phyloP scores from a whole-genome alignment of 2,113 vertebrate genomes.

The Cnemophilus loriae region DNA sequence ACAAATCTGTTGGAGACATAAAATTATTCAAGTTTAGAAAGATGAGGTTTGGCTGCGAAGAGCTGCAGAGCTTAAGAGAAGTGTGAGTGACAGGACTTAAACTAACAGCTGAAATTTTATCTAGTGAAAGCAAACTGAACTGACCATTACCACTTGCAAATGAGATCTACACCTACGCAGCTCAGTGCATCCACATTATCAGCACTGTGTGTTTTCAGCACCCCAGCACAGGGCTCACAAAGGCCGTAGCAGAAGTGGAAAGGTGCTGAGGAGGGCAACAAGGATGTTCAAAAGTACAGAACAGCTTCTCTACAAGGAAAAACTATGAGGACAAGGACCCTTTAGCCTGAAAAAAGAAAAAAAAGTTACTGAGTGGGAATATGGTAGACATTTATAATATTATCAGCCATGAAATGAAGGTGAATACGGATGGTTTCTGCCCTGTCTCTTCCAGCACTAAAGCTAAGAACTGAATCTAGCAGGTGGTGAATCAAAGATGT shows the following conservation, averaged over 20 bases:
- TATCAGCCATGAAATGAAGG: neutral
- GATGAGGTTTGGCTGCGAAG: neutral
- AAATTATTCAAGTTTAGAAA: neutral
- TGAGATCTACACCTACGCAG: neutral
- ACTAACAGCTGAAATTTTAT: neutral
- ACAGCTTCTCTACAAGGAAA: neutral
- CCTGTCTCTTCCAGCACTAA: neutral
- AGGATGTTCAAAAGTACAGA: neutral
- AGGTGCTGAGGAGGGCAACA: neutral
- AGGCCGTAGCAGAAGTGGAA: neutral
- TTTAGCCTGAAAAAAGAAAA: neutral
- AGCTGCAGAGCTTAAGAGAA: neutral
- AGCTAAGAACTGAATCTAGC: neutral
- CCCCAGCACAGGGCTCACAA: neutral
- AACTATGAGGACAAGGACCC: neutral
- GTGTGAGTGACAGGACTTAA: neutral
- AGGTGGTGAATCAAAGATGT: neutral
- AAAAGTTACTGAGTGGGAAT: neutral
- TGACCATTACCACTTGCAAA: neutral
- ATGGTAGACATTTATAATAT: neutral
- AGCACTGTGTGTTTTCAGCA: neutral
- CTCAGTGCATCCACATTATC: neutral
- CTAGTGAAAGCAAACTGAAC: neutral
- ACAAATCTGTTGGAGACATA: neutral
- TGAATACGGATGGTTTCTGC: neutral